Evolutionary conservation across 2,113 vertebrate genomes (phyloP), one percentile per base, ranked within the genome.

Genomic region (Psophia crepitans): DNA sequence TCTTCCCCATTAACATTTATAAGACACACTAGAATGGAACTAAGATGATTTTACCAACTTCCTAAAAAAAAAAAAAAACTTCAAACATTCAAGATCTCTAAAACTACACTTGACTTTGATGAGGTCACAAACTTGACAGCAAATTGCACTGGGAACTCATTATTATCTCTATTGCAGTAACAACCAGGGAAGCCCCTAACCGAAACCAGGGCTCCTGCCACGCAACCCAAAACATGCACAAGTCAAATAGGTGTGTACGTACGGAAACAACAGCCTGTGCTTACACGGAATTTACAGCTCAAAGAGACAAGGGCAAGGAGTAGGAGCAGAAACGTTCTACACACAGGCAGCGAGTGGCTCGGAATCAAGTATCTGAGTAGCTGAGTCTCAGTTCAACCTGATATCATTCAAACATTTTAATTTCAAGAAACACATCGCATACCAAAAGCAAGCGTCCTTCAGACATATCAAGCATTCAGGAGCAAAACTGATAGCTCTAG

Each of bases 171-270:
- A 22, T 3, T 16, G 11, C 64, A 46, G 17, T 21, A 78, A 53
- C 49, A 84, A 48, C 22, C 6, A 61, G 9, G 15, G 57, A 54
- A 60, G 18, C 33, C 26, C 41, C 49, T 33, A 65, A 46, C 10
- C 6, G 20, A 53, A 23, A 46, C 15, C 20, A 87, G 32, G 14
- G 33, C 37, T 75, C 41, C 54, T 27, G 46, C 23, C 6, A 0
- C 3, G 4, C 84, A 56, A 75, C 32, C 26, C 35, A 56, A 65
- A 86, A 51, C 0, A 0, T 3, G 41, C 28, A 65, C 21, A 75
- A 54, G 35, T 39, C 57, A 82, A 89, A 64, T 39, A 33, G 0
- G 0, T 6, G 7, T 16, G 51, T 33, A 60, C 19, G 9, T 11
- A 82, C 2, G 22, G 61, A 37, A 93, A 78, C 21, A 80, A 26